A percentile compares a stretch with the other conserved stretches of the same genome.
Evolutionary conservation across 2,888 invertebrate species (phyloP).

Genomic region (Meloe dianella): DNA sequence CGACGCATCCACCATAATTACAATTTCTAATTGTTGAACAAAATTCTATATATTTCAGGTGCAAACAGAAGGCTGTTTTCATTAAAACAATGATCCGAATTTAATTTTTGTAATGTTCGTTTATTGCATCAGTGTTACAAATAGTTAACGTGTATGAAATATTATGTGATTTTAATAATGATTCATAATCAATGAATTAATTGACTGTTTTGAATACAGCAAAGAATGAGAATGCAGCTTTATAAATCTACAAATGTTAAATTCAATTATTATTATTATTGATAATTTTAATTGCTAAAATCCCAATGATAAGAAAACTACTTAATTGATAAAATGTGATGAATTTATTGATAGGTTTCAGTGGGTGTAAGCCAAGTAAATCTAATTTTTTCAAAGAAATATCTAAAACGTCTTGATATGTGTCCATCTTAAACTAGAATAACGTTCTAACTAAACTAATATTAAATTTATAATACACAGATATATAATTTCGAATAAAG

Average conservation of each 20-base stretch:
- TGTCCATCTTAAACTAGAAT: background rate
- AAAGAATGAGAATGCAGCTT: background rate
- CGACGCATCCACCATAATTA: background rate
- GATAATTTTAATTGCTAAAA: background rate
- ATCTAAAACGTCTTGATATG: background rate
- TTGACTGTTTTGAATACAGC: background rate
- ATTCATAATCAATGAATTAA: background rate
- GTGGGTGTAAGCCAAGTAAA: background rate
- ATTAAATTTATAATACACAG: background rate
- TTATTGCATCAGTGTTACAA: background rate
- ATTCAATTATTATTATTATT: background rate
- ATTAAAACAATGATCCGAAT: no score
- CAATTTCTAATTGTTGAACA: background rate
- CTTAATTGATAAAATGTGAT: background rate
- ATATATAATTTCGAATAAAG: background rate
- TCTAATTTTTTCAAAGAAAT: background rate
- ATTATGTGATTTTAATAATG: no score
- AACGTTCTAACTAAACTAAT: background rate
- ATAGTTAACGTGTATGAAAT: no score
- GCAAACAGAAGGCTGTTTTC: no score
- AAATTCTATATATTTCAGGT: no score
- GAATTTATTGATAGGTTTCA: background rate
- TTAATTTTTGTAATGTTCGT: background rate
- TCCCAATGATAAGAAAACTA: background rate
- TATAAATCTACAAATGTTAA: background rate